A percentile compares a stretch with the other conserved stretches of the same genome.
phyloP scores from a whole-genome alignment of 2,888 invertebrate genomes.

The Pterostichus niger region DNA sequence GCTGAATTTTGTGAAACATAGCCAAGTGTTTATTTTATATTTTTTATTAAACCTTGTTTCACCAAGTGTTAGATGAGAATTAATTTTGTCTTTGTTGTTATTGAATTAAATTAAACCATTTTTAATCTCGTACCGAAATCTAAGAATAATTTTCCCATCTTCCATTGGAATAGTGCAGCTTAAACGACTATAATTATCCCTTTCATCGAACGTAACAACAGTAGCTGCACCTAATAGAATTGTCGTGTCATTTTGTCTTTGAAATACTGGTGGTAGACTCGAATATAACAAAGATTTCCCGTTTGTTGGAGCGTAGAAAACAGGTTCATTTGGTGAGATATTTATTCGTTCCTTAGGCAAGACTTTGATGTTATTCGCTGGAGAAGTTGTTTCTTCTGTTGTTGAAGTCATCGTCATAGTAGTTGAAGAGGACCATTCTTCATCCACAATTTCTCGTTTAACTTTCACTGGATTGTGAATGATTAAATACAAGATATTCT shows the following conservation, averaged over 20 bases:
- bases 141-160: conserved; percentile 72
- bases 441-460: conserved; percentile 14
- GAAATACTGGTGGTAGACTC: conserved; percentile 72
- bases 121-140: conserved; percentile 70
- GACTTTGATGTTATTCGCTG: not conserved
- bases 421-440: not conserved
- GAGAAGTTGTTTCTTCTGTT: not conserved
- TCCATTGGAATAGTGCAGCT: conserved; percentile 73
- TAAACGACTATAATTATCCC: conserved; percentile 71
- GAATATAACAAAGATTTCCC: conserved; percentile 68
- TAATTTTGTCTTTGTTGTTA: no score
- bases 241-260: conserved; percentile 69
- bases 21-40: no score
- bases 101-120: not conserved
- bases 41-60: no score
- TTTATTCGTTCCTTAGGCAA: conserved; percentile 1
- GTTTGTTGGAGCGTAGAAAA: conserved; percentile 53
- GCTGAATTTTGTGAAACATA: no score
- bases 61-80: no score
- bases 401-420: conserved; percentile 1
- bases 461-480: conserved; percentile 34
- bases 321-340: conserved; percentile 43
- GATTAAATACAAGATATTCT: conserved; percentile 55
- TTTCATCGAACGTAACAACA: conserved; percentile 68
- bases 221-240: conserved; percentile 68